These are phyloP conservation scores for Rambutsinella grinnellia DNA, from an alignment of 2,888 invertebrate genomes.

Conservation along the genomic window DNA sequence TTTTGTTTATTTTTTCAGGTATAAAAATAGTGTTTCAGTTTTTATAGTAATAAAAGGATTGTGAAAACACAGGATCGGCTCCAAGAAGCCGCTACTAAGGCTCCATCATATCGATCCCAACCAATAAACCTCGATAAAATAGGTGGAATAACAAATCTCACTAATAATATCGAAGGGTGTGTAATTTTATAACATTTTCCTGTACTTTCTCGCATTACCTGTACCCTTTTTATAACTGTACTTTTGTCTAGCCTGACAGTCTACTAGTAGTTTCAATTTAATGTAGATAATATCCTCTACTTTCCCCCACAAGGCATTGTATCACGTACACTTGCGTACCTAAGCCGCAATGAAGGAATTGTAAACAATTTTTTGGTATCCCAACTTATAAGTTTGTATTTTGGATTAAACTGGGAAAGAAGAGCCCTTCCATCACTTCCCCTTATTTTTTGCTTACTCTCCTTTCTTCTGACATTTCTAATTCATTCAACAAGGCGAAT, in stretches of 20 bases:
- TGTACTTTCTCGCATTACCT: background rate
- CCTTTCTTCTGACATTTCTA: constrained; percentile 7
- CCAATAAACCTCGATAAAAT: background rate
- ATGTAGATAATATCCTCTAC: background rate
- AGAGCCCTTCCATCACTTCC: background rate
- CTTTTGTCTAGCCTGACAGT: constrained; percentile 1
- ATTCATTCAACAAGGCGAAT: constrained; percentile 6
- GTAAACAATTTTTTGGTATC: too few relatives aligned
- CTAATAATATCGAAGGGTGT: background rate
- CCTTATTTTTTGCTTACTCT: background rate
- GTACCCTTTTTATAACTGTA: background rate
- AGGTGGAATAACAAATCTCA: background rate
- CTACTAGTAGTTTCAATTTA: background rate
- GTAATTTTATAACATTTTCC: constrained; percentile 22
- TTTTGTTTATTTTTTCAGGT: constrained; percentile 17
- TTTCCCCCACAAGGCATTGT: background rate
- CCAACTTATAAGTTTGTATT: background rate
- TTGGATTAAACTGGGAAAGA: background rate
- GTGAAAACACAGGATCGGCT: too few relatives aligned
- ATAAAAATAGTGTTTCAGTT: too few relatives aligned
- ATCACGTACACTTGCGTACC: background rate
- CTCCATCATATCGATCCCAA: too few relatives aligned
- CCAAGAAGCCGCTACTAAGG: too few relatives aligned
- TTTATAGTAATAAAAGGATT: too few relatives aligned
- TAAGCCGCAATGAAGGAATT: too few relatives aligned